Evolutionary conservation across 2,888 invertebrate species (phyloP).

Genomic region (Rhimphoctona megacephalus): DNA sequence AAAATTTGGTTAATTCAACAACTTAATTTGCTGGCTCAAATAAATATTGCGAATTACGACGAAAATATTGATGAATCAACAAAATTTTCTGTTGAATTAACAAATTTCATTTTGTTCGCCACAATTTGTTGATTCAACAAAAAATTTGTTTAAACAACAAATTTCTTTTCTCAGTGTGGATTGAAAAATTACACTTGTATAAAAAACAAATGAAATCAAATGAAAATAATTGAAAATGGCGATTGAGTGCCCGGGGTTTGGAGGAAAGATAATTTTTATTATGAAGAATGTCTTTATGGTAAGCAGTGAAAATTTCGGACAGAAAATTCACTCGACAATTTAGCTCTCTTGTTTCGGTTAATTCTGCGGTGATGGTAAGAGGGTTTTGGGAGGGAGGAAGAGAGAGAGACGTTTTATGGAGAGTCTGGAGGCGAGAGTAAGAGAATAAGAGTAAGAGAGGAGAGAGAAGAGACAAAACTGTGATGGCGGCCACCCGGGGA

Average conservation of each 20-base stretch:
- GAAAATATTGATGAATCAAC: too few species aligned
- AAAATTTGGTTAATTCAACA: too few species aligned
- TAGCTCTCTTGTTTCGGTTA: conserved; percentile 44
- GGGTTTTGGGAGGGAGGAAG: conserved; percentile 5
- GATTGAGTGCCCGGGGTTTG: background rate
- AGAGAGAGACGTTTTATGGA: conserved; percentile 3
- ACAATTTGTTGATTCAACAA: too few species aligned
- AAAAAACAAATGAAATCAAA: too few species aligned
- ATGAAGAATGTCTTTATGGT: background rate
- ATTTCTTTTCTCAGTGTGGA: too few species aligned
- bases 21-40: too few species aligned
- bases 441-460: background rate
- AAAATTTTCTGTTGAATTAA: too few species aligned
- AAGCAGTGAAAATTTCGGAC: conserved; percentile 6
- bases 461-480: conserved; percentile 40
- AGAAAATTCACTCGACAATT: conserved; percentile 36
- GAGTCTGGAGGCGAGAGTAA: conserved; percentile 40
- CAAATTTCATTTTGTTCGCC: too few species aligned
- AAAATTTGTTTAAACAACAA: too few species aligned
- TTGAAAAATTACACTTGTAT: too few species aligned
- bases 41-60: too few species aligned
- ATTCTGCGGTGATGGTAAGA: conserved; percentile 14
- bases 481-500: conserved; percentile 62
- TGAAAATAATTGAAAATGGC: too few species aligned
- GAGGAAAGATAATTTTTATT: background rate